Conservation (phyloP, 2,113 vertebrate species). For the Ameiurus melas region DNA sequence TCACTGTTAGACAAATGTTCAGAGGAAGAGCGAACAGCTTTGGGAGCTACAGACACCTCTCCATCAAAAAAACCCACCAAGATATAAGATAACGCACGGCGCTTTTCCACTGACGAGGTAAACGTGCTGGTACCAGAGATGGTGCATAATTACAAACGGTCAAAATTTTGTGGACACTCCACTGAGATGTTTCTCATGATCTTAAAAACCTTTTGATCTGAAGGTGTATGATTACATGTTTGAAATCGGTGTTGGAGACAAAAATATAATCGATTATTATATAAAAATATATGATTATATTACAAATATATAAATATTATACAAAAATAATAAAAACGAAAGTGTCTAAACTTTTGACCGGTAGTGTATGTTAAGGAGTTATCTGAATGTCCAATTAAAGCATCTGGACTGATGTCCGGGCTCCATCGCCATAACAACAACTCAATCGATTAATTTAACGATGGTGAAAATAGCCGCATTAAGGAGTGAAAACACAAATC, state of each 20-base stretch:
- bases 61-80: neutral
- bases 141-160: neutral
- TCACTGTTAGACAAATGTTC: neutral
- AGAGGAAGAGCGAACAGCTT: neutral
- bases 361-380: no score
- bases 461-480: neutral
- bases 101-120: neutral
- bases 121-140: neutral
- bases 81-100: neutral
- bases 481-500: neutral
- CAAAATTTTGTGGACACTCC: no score
- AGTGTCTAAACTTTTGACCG: no score
- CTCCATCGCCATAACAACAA: neutral
- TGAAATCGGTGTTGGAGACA: no score
- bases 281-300: no score
- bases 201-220: no score
- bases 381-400: neutral
- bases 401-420: neutral
- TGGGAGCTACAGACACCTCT: neutral
- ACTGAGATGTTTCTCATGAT: no score
- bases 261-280: no score
- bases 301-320: no score
- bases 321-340: no score
- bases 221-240: no score
- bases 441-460: neutral